Conservation (phyloP, 64 coral and sea anemone species). For the Stichodactyla mertensii region DNA sequence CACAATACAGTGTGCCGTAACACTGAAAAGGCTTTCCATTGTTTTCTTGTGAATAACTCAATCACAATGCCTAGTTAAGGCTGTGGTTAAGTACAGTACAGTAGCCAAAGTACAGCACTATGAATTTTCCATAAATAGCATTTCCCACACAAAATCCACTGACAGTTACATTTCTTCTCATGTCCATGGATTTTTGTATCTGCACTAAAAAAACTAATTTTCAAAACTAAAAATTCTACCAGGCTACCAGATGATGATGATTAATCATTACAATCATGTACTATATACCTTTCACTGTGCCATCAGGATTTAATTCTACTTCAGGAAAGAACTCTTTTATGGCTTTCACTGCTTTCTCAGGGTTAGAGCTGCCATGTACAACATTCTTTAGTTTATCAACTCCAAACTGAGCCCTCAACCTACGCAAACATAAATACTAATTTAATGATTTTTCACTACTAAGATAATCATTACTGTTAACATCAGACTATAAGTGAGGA, state of each 20-base stretch:
- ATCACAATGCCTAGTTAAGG: too few species aligned
- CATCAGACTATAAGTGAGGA: background rate
- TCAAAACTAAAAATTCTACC: too few species aligned
- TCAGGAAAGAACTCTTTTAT: constrained; percentile 91
- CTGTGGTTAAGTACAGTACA: too few species aligned
- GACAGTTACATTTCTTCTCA: too few species aligned
- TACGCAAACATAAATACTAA: background rate
- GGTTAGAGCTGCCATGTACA: constrained; percentile 90
- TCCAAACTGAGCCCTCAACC: constrained; percentile 86
- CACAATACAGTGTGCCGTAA: too few species aligned
- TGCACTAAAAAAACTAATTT: too few species aligned
- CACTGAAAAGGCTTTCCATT: too few species aligned
- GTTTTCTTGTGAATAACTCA: too few species aligned
- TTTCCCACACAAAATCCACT: too few species aligned
- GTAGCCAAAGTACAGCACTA: too few species aligned
- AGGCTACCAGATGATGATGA: background rate
- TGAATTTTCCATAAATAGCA: too few species aligned
- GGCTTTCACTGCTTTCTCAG: constrained; percentile 63
- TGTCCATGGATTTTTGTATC: too few species aligned
- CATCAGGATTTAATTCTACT: constrained; percentile 81
- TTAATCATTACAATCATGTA: background rate
- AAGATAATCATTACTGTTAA: background rate
- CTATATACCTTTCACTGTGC: constrained; percentile 76
- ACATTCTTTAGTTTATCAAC: constrained; percentile 83
- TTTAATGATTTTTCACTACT: background rate